A percentile compares a stretch with the other conserved stretches of the same genome.
Evolutionary conservation across 2,797 vertebrate species (phyloP).

Genomic region (Bovichtus diacanthus): DNA sequence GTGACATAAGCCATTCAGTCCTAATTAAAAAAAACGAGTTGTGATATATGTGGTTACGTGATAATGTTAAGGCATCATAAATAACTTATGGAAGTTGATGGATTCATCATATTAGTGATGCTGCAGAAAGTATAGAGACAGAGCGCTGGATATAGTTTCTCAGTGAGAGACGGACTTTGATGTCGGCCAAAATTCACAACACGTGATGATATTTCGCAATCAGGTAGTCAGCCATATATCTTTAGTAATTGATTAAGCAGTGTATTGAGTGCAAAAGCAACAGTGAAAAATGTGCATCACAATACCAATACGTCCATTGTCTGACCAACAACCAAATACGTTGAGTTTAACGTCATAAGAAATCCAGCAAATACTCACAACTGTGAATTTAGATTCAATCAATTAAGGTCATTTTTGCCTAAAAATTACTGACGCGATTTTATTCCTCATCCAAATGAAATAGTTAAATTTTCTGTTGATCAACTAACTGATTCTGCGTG

Average conservation of each 20-base stretch:
- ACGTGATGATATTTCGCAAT: not conserved
- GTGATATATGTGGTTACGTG: slow-evolving; percentile 41
- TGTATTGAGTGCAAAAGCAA: not conserved
- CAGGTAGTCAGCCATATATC: not conserved
- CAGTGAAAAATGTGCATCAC: too few relatives aligned
- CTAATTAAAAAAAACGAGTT: slow-evolving; percentile 57
- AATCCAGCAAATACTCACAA: not conserved
- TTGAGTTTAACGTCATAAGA: not conserved
- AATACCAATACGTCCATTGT: not conserved
- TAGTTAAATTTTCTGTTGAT: too few relatives aligned
- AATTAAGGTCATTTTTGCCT: too few relatives aligned
- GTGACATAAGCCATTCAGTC: slow-evolving; percentile 45
- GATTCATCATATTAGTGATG: slow-evolving; percentile 38
- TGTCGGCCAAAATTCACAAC: not conserved
- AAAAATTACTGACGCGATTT: too few relatives aligned
- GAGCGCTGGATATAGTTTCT: not conserved
- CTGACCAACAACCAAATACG: not conserved
- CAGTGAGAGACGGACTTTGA: not conserved
- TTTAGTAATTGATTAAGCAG: not conserved
- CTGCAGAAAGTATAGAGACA: not conserved
- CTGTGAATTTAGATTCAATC: too few relatives aligned
- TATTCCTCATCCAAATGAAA: too few relatives aligned
- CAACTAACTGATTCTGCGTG: too few relatives aligned
- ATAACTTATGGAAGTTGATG: slow-evolving; percentile 47
- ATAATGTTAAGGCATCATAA: slow-evolving; percentile 47